Conservation (phyloP, 1,140 invertebrate species). For the Bombus cullumanus region DNA sequence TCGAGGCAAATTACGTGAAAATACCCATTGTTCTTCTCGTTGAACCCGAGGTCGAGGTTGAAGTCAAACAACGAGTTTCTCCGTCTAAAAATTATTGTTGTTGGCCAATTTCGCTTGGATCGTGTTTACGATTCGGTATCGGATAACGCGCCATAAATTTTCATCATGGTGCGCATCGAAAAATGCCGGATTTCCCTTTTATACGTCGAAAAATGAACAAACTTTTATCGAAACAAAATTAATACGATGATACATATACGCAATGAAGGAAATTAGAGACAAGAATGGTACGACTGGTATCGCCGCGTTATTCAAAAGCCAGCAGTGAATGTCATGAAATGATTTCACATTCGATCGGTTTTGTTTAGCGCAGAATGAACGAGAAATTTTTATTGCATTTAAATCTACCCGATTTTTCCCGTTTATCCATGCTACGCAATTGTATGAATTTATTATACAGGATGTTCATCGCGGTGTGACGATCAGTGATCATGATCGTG, state of each 20-base stretch:
- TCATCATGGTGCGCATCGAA: background rate
- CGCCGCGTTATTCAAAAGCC: background rate
- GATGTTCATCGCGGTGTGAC: background rate
- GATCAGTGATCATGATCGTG: too few relatives aligned
- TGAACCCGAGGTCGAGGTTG: background rate
- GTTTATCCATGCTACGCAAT: background rate
- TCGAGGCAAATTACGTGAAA: background rate
- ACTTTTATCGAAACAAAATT: background rate
- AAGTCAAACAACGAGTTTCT: conserved; percentile 6
- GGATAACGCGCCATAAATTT: background rate
- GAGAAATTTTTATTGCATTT: background rate
- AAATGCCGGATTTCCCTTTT: background rate
- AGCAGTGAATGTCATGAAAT: background rate
- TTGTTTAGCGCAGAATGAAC: background rate
- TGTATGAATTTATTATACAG: background rate
- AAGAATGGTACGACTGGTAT: background rate
- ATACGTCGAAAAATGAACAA: background rate
- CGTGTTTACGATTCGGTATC: background rate
- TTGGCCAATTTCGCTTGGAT: background rate
- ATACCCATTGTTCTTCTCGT: background rate
- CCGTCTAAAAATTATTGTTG: background rate
- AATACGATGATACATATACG: background rate
- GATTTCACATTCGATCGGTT: too few relatives aligned
- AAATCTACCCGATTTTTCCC: background rate
- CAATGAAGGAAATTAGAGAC: background rate